A percentile compares a stretch with the other conserved stretches of the same genome.
Conservation (phyloP, 2,888 invertebrate genomes). For the Macrophya alboannulata region DNA sequence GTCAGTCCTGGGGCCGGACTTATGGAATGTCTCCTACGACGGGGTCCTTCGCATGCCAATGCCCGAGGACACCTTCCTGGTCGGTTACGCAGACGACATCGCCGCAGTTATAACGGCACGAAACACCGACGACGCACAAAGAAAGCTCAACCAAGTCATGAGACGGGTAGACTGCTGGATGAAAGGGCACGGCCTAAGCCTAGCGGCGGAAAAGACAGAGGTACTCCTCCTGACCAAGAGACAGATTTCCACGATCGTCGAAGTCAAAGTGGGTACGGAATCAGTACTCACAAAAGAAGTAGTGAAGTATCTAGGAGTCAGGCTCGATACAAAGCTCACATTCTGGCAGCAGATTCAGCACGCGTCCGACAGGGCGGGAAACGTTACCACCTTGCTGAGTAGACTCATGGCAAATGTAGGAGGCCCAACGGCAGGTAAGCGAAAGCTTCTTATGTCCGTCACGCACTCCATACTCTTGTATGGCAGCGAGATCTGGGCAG, state of each 20-base stretch:
- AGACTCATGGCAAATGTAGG: constrained; percentile 64
- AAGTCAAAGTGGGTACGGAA: no score
- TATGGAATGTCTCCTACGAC: no score
- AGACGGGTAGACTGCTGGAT: background rate
- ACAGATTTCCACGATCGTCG: no score
- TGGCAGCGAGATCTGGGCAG: constrained; percentile 62
- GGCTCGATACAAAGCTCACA: constrained; percentile 60
- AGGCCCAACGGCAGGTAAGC: constrained; percentile 58
- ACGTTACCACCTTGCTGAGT: constrained; percentile 55
- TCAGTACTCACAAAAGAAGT: constrained; percentile 54
- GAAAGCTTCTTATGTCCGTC: constrained; percentile 58
- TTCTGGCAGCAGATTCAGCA: constrained; percentile 58
- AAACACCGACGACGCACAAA: background rate
- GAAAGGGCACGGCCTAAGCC: background rate
- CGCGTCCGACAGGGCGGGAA: constrained; percentile 54
- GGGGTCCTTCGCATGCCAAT: no score
- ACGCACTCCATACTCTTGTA: constrained; percentile 64
- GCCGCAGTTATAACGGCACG: background rate
- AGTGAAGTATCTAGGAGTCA: constrained; percentile 62
- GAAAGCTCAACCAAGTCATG: constrained; percentile 2
- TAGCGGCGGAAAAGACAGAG: background rate
- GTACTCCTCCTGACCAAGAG: background rate
- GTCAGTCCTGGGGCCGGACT: no score
- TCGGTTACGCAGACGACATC: no score
- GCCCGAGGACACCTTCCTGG: no score